Conservation (phyloP, 53 echinoderm and acorn worm species). For the Henricia sp. region DNA sequence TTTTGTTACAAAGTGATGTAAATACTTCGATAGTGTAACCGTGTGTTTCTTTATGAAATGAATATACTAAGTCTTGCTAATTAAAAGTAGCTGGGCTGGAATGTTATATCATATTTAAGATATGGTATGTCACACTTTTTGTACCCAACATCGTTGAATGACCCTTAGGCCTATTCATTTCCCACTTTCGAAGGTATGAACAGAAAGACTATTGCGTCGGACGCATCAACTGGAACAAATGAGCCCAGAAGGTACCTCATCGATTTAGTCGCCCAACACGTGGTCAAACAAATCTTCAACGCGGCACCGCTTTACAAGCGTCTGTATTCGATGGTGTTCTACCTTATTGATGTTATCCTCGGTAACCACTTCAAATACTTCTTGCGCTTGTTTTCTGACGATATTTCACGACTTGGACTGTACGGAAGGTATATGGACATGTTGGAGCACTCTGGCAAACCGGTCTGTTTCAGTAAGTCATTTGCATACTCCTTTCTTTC, state of each 20-base stretch:
- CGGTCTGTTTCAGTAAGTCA: slow-evolving; percentile 55
- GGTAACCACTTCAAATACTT: slow-evolving; percentile 65
- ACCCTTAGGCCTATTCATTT: no score
- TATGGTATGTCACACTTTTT: no score
- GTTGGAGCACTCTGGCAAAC: slow-evolving; percentile 66
- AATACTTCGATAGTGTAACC: no score
- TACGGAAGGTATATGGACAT: slow-evolving; percentile 76
- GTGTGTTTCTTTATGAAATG: no score
- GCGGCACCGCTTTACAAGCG: slow-evolving; percentile 68
- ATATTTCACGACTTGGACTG: slow-evolving; percentile 69
- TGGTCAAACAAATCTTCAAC: slow-evolving; percentile 54
- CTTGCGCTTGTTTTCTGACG: slow-evolving; percentile 60
- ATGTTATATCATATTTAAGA: no score
- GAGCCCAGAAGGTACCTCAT: slow-evolving; percentile 64
- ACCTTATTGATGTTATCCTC: slow-evolving; percentile 63
- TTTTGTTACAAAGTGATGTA: no score
- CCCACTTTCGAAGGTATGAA: no score
- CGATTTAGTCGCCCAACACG: slow-evolving; percentile 55
- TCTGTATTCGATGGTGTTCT: slow-evolving; percentile 60
- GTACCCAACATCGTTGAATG: no score
- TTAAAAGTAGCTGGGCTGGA: no score
- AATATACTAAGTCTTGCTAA: no score
- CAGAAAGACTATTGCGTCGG: no score
- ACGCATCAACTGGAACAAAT: background rate
- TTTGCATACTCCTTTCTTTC: no score